These are phyloP conservation scores for Murina feae DNA, from an alignment of 2,113 vertebrate species.

Conservation along the genomic window DNA sequence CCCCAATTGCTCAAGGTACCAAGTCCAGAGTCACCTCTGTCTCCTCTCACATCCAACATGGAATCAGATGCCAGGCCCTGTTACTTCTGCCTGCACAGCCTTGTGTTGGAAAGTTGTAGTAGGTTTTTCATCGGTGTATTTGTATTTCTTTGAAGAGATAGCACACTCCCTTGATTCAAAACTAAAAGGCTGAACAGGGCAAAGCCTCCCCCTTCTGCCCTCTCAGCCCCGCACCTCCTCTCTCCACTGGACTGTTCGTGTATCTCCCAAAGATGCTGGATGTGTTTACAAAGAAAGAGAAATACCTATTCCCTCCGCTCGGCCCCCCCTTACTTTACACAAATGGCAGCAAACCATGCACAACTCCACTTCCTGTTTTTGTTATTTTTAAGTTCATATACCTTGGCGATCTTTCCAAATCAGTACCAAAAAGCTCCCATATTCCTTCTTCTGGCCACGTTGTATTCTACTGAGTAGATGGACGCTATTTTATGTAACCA, in stretches of 20 bases:
- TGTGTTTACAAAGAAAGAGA: not conserved
- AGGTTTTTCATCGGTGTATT: not conserved
- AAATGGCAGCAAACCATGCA: not conserved
- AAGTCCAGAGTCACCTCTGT: not conserved
- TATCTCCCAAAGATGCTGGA: not conserved
- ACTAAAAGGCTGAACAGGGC: not conserved
- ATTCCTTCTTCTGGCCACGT: not conserved
- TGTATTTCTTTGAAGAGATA: not conserved
- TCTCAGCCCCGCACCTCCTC: not conserved
- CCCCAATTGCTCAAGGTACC: too few species aligned
- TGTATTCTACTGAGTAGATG: not conserved
- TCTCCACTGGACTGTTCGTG: not conserved
- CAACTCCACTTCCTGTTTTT: not conserved
- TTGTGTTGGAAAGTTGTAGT: not conserved
- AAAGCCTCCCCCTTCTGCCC: not conserved
- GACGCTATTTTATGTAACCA: not conserved
- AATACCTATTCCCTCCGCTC: not conserved
- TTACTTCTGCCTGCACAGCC: not conserved
- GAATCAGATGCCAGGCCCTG: not conserved
- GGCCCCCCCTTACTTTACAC: not conserved
- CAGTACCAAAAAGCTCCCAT: not conserved
- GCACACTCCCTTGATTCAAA: not conserved
- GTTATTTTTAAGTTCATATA: not conserved
- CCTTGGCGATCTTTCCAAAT: not conserved
- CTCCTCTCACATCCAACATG: not conserved